Percentiles rank a stretch among this genome's conserved stretches.
These are phyloP conservation scores for Manduca sexta DNA, from an alignment of 1,140 invertebrate genomes.

Conservation along the genomic window DNA sequence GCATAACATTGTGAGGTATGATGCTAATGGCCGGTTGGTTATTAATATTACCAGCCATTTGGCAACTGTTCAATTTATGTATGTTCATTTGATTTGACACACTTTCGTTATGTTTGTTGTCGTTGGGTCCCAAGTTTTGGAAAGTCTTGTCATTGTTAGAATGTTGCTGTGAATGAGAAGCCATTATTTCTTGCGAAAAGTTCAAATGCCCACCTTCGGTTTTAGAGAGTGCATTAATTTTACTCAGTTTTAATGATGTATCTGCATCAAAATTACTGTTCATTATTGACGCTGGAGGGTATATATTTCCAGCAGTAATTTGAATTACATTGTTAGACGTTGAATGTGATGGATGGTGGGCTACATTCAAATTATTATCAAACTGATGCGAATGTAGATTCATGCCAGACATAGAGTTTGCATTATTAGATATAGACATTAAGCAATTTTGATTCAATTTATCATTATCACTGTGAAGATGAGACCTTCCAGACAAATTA, in stretches of 20 bases:
- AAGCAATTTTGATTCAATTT: constrained; percentile 57
- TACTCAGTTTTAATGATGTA: constrained; percentile 61
- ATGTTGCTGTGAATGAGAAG: constrained; percentile 64
- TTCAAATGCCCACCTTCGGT: constrained; percentile 62
- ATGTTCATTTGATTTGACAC: constrained; percentile 53
- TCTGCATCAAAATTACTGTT: constrained; percentile 61
- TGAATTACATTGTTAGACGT: constrained; percentile 62
- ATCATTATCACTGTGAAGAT: constrained; percentile 44
- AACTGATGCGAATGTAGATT: constrained; percentile 53
- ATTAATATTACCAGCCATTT: constrained; percentile 49
- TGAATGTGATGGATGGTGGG: constrained; percentile 48
- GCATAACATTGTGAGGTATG: constrained; percentile 58
- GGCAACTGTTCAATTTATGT: constrained; percentile 64
- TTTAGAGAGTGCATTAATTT: constrained; percentile 65
- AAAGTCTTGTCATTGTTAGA: constrained; percentile 58
- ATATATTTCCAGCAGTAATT: constrained; percentile 64
- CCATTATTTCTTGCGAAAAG: constrained; percentile 66
- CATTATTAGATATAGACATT: constrained; percentile 43
- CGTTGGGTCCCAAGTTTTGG: constrained; percentile 54
- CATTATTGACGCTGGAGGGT: constrained; percentile 54
- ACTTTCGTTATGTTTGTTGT: constrained; percentile 51
- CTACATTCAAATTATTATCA: constrained; percentile 45
- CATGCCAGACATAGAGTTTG: constrained; percentile 34
- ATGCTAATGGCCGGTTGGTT: constrained; percentile 60
- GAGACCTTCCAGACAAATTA: constrained; percentile 36